Evolutionary conservation across 2,113 vertebrate genomes (phyloP).

Genomic region (Hemicordylus capensis): DNA sequence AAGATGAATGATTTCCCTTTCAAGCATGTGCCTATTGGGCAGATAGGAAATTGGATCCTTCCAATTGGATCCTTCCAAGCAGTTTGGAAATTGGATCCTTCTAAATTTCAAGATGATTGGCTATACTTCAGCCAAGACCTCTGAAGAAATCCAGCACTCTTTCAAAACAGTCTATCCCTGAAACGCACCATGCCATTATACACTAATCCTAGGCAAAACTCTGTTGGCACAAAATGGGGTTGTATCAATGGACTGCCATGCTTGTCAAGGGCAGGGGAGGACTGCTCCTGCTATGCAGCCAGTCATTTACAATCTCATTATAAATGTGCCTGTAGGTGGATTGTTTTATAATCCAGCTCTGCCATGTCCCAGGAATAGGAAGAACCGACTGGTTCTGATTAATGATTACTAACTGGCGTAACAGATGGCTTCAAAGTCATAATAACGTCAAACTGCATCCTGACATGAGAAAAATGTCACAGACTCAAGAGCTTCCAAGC

Average conservation of each 20-base stretch:
- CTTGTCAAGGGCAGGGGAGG: neutral
- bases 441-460: neutral
- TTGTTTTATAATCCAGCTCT: neutral
- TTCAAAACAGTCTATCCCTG: neutral
- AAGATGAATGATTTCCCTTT: conserved; percentile 34
- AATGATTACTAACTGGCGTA: neutral
- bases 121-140: conserved; percentile 55
- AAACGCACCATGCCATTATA: neutral
- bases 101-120: conserved; percentile 8
- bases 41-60: conserved; percentile 57
- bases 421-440: neutral
- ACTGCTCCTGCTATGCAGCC: neutral
- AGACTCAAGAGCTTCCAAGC: neutral
- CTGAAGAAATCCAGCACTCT: conserved; percentile 53
- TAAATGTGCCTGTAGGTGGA: neutral
- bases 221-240: neutral
- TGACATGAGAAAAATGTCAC: neutral
- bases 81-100: conserved; percentile 55
- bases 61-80: no score
- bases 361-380: neutral
- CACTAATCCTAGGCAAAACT: neutral
- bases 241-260: neutral
- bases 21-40: conserved; percentile 40
- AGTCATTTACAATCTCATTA: neutral
- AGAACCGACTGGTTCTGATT: neutral